Evolutionary conservation across 2,888 invertebrate genomes (phyloP).

Genomic region (Lypha dubia): DNA sequence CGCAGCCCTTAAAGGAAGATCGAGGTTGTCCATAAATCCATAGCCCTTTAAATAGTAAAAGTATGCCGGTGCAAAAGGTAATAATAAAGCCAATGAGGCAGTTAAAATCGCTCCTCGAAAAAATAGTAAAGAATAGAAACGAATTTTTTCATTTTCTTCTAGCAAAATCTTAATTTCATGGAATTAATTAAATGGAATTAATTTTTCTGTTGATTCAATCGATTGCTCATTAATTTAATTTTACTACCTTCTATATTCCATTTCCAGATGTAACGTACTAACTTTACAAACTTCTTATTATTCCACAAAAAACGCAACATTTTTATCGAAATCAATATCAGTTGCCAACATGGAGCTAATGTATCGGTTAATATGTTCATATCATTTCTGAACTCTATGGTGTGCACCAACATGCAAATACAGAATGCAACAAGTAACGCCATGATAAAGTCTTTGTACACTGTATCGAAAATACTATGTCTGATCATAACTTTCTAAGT

Average conservation of each 20-base stretch:
- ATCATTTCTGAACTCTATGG: conserved; percentile 44
- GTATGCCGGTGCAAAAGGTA: conserved; percentile 32
- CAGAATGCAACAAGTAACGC: too few species aligned
- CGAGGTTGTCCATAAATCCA: conserved; percentile 35
- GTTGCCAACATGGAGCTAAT: conserved; percentile 60
- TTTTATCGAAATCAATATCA: conserved; percentile 59
- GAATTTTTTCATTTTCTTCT: conserved; percentile 57
- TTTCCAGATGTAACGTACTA: conserved; percentile 58
- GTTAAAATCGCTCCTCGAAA: conserved; percentile 36
- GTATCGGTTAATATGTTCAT: conserved; percentile 61
- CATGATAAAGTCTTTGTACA: too few species aligned
- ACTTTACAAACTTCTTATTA: conserved; percentile 52
- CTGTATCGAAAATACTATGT: too few species aligned
- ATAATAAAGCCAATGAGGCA: conserved; percentile 15
- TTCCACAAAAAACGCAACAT: conserved; percentile 58
- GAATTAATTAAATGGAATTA: not conserved
- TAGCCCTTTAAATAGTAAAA: conserved; percentile 27
- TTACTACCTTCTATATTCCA: conserved; percentile 63
- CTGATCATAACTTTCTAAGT: too few species aligned
- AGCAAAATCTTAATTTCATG: conserved; percentile 53
- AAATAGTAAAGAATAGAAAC: conserved; percentile 12
- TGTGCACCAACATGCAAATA: conserved; percentile 38
- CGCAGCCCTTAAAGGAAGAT: conserved; percentile 53
- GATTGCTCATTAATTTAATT: not conserved
- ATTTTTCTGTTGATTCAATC: not conserved